A percentile compares a stretch with the other conserved stretches of the same genome.
These are phyloP conservation scores for Ptychoptera contaminata DNA, from an alignment of 2,888 invertebrate species.

Conservation along the genomic window DNA sequence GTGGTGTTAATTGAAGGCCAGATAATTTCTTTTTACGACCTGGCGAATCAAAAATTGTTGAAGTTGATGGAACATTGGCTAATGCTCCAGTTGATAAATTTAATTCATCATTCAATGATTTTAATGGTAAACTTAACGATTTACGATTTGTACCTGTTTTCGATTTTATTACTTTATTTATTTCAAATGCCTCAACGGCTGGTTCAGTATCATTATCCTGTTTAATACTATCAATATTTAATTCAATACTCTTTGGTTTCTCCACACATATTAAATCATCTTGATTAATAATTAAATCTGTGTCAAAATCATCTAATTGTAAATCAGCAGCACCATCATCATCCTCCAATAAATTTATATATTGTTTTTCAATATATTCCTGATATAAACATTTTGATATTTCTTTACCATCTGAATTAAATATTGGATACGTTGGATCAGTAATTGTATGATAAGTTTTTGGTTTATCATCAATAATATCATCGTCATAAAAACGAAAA, in stretches of 20 bases:
- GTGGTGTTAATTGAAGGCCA: constrained; percentile 59
- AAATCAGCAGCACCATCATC: constrained; percentile 19
- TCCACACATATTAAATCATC: constrained; percentile 14
- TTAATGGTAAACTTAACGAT: constrained; percentile 50
- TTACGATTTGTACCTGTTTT: constrained; percentile 22
- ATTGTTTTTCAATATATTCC: constrained; percentile 50
- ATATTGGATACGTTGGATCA: constrained; percentile 64
- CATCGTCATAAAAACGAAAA: constrained; percentile 18
- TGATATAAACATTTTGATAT: constrained; percentile 58
- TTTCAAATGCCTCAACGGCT: constrained; percentile 7
- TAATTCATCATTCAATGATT: constrained; percentile 37
- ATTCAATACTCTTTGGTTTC: constrained; percentile 5
- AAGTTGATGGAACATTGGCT: constrained; percentile 15
- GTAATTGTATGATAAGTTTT: constrained; percentile 52
- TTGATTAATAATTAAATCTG: constrained; percentile 5
- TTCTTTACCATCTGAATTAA: constrained; percentile 55
- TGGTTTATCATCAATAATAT: constrained; percentile 25
- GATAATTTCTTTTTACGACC: constrained; percentile 39
- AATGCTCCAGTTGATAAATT: constrained; percentile 9
- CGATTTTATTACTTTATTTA: constrained; percentile 12
- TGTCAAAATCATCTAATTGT: constrained; percentile 15
- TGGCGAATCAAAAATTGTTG: constrained; percentile 22
- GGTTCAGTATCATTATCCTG: constrained; percentile 7
- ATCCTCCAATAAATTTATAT: constrained; percentile 32
- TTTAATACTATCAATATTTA: neutral